phyloP scores from a whole-genome alignment of 2,888 invertebrate species.

The Elgonia sp. region DNA sequence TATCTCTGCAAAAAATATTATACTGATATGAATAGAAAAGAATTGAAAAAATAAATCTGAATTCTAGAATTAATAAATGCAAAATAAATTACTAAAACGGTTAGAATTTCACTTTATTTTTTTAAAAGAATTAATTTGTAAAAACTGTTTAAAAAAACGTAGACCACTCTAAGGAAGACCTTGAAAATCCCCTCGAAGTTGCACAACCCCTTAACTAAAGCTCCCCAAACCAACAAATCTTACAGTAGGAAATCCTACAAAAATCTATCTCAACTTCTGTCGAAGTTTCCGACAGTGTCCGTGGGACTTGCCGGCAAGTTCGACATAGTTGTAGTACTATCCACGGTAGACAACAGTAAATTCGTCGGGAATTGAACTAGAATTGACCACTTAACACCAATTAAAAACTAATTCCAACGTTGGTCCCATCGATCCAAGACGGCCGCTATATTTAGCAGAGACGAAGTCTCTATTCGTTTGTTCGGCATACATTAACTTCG shows the following conservation, averaged over 20 bases:
- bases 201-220: conserved; percentile 15
- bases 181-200: conserved; percentile 17
- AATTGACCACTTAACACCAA: conserved; percentile 61
- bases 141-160: conserved; percentile 5
- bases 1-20: no score
- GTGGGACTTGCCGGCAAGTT: conserved; percentile 31
- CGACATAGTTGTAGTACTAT: conserved; percentile 43
- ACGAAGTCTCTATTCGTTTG: conserved; percentile 14
- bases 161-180: conserved; percentile 21
- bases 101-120: no score
- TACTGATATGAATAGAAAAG: no score
- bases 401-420: conserved; percentile 50
- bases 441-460: conserved; percentile 20
- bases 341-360: background rate
- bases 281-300: conserved; percentile 11
- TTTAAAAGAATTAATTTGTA: no score
- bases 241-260: conserved; percentile 33
- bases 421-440: conserved; percentile 17
- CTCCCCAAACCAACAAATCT: conserved; percentile 16
- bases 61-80: no score
- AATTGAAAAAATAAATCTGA: no score
- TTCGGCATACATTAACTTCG: conserved; percentile 33
- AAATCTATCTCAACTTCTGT: conserved; percentile 27
- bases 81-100: no score
- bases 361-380: conserved; percentile 23